Evolutionary conservation across 2,888 invertebrate species (phyloP).

Genomic region (Ormyrus labotus): DNA sequence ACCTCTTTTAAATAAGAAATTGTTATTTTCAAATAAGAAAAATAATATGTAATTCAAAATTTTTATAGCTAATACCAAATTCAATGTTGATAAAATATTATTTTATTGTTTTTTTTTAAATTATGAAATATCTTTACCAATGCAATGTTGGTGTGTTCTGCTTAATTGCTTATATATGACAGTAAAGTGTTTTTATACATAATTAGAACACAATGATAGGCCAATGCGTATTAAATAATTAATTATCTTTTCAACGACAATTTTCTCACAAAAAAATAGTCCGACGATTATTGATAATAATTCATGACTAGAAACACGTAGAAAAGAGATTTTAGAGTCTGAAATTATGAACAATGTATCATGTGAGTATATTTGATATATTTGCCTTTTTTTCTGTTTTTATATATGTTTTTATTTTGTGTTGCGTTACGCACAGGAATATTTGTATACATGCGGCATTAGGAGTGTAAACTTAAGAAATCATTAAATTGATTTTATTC

Average conservation of each 20-base stretch:
- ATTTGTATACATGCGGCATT: background rate
- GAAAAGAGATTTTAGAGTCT: constrained; percentile 49
- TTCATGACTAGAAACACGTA: background rate
- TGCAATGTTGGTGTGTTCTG: constrained; percentile 12
- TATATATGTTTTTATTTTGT: constrained; percentile 19
- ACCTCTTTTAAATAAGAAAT: constrained; percentile 11
- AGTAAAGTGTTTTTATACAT: background rate
- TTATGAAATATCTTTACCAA: constrained; percentile 16
- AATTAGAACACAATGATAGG: constrained; percentile 21
- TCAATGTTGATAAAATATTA: constrained; percentile 36
- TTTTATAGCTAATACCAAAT: constrained; percentile 48
- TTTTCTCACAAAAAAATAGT: constrained; percentile 10
- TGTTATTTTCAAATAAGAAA: background rate
- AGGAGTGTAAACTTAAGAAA: background rate
- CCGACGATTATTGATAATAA: constrained; percentile 6
- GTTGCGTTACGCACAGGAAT: background rate
- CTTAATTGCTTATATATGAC: constrained; percentile 18
- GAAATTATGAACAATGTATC: constrained; percentile 35
- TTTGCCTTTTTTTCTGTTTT: constrained; percentile 3
- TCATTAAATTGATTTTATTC: background rate
- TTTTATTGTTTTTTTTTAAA: constrained; percentile 41
- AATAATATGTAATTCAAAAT: constrained; percentile 9
- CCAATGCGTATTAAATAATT: constrained; percentile 29
- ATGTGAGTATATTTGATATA: constrained; percentile 26
- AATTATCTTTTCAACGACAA: background rate